These are phyloP conservation scores for Sternarchorhynchus goeldii DNA, from an alignment of 2,797 vertebrate species.

Conservation along the genomic window DNA sequence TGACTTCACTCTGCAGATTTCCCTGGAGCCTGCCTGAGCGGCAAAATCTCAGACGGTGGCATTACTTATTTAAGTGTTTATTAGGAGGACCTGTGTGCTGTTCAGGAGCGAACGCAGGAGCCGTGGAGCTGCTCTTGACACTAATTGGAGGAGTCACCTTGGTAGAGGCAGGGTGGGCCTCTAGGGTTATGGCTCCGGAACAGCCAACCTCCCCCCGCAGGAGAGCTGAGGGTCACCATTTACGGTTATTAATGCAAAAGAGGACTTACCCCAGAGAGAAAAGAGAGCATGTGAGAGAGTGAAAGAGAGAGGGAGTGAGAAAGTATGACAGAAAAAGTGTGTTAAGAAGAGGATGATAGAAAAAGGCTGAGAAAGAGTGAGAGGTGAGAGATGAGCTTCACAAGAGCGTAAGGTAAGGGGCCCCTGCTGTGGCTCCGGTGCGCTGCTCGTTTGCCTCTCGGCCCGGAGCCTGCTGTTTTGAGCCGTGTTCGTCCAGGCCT, in stretches of 20 bases:
- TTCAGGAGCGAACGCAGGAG: neutral
- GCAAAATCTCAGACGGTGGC: neutral
- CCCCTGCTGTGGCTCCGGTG: neutral
- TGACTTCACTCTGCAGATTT: constrained; percentile 9
- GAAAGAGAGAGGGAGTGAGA: neutral
- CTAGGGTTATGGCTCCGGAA: constrained; percentile 46
- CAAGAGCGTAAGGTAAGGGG: neutral
- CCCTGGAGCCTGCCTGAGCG: neutral
- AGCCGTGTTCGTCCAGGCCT: neutral
- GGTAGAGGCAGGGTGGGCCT: constrained; percentile 54
- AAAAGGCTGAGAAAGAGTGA: too few species aligned
- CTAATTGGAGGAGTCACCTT: constrained; percentile 69
- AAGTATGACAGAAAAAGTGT: neutral
- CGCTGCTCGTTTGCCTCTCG: too few species aligned
- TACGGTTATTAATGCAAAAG: constrained; percentile 72
- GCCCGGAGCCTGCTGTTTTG: constrained; percentile 1
- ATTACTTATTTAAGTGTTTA: constrained; percentile 29
- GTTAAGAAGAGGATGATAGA: neutral
- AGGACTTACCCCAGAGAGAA: constrained; percentile 41
- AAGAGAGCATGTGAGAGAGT: neutral
- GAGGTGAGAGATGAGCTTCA: neutral
- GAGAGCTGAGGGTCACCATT: constrained; percentile 65
- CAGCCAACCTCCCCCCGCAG: constrained; percentile 46
- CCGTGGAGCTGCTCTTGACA: constrained; percentile 42
- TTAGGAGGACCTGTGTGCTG: neutral